Conservation (phyloP, 2,113 vertebrate species). For the Protomyctophum bolini region DNA sequence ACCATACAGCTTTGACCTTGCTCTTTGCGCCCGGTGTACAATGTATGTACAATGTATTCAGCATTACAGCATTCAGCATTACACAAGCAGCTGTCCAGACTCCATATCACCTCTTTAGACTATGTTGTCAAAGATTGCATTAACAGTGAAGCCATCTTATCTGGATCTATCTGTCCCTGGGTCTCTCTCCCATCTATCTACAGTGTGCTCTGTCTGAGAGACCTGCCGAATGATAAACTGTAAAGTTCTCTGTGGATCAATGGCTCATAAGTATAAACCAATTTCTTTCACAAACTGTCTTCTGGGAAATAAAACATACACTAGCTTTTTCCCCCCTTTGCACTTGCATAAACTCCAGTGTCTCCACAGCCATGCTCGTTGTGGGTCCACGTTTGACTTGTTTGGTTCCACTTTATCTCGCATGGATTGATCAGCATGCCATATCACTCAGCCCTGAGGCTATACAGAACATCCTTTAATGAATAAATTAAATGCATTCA, state of each 20-base stretch:
- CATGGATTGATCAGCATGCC: too few species aligned
- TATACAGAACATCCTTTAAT: too few species aligned
- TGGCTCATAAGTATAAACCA: slow-evolving; percentile 78
- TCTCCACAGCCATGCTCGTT: too few species aligned
- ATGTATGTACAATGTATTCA: neutral
- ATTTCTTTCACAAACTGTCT: slow-evolving; percentile 75
- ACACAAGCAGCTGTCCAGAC: slow-evolving; percentile 21
- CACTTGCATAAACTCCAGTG: too few species aligned
- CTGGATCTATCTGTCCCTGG: slow-evolving; percentile 52
- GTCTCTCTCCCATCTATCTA: slow-evolving; percentile 47
- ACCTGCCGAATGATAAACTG: slow-evolving; percentile 68
- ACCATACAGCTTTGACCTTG: slow-evolving; percentile 3
- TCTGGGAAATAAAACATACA: slow-evolving; percentile 57
- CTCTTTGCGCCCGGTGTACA: slow-evolving; percentile 29
- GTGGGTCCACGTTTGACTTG: too few species aligned
- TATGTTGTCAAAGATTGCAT: slow-evolving; percentile 41
- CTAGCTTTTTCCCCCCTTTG: too few species aligned
- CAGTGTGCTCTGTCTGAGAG: slow-evolving; percentile 53
- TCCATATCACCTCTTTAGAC: slow-evolving; percentile 38
- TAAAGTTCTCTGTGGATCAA: slow-evolving; percentile 72
- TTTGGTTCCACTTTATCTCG: too few species aligned
- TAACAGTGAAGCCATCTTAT: slow-evolving; percentile 63
- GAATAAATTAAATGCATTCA: too few species aligned
- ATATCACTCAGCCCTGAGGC: too few species aligned
- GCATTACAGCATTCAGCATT: slow-evolving; percentile 8